phyloP scores from a whole-genome alignment of 2,888 invertebrate species.

The Barypeithes pellucidus region DNA sequence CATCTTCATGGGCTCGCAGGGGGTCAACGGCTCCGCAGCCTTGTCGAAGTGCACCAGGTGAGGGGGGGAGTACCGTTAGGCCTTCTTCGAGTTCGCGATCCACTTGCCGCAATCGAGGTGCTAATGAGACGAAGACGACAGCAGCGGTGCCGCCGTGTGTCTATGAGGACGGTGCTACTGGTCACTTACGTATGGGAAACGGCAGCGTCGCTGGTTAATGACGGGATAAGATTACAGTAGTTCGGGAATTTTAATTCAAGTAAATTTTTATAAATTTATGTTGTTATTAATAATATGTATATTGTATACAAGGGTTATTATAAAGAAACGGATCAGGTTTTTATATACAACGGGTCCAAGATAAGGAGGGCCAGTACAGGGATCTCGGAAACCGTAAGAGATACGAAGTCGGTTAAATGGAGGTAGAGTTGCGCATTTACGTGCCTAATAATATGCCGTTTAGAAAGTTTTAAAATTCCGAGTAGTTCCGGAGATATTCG shows the following conservation, averaged over 20 bases:
- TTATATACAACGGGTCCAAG: too few species aligned
- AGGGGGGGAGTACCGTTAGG: conserved; percentile 54
- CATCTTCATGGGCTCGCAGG: conserved; percentile 47
- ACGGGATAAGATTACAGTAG: neutral
- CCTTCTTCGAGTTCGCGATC: conserved; percentile 55
- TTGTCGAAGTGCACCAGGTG: conserved; percentile 51
- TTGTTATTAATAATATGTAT: too few species aligned
- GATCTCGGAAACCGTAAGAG: too few species aligned
- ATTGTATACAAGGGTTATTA: too few species aligned
- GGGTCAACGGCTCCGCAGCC: conserved; percentile 54
- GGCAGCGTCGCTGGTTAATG: conserved; percentile 2
- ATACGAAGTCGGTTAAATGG: too few species aligned
- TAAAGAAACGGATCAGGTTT: too few species aligned
- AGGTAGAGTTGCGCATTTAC: too few species aligned
- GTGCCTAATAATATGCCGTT: too few species aligned
- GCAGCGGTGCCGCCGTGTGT: conserved; percentile 25
- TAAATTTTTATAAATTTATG: too few species aligned
- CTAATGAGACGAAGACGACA: conserved; percentile 48
- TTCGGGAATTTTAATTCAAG: neutral
- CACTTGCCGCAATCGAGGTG: conserved; percentile 53
- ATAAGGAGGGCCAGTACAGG: too few species aligned
- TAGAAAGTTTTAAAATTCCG: too few species aligned
- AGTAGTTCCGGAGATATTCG: too few species aligned
- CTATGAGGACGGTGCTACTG: conserved; percentile 38
- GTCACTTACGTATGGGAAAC: conserved; percentile 16